phyloP scores from a whole-genome alignment of 37 sponge, comb jelly and placozoan species.

The Amphimedon queenslandica region DNA sequence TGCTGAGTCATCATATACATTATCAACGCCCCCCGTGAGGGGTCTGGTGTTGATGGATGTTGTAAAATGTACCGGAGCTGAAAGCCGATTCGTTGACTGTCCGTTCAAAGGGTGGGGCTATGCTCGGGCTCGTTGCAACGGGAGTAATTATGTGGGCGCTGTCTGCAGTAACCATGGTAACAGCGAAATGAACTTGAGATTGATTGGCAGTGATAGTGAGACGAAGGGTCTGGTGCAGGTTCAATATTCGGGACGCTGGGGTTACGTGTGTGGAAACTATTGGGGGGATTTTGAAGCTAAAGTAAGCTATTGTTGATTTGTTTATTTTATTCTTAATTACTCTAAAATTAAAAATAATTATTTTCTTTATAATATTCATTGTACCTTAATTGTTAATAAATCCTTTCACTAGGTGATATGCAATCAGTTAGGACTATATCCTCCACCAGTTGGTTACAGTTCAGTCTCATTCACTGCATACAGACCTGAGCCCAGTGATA shows the following conservation, averaged over 20 bases:
- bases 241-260: constrained; percentile 15
- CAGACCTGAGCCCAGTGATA: no score
- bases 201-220: background rate
- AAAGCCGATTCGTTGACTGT: constrained; percentile 1
- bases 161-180: no score
- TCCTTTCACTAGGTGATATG: background rate
- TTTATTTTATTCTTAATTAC: constrained; percentile 3
- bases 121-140: background rate
- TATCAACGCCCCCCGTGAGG: no score
- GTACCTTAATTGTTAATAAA: no score
- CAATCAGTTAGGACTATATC: background rate
- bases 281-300: constrained; percentile 9
- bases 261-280: constrained; percentile 27
- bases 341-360: background rate
- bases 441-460: no score
- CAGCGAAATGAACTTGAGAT: no score
- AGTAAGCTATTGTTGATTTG: constrained; percentile 29
- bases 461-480: no score
- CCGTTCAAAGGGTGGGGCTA: constrained; percentile 1
- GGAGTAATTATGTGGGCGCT: background rate
- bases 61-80: background rate
- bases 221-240: constrained; percentile 32
- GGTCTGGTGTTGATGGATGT: background rate
- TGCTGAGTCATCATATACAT: constrained; percentile 3
- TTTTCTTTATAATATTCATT: no score